Base-by-base conservation (phyloP, 2,888 invertebrate species). In the Drosophila fungiperda region DNA sequence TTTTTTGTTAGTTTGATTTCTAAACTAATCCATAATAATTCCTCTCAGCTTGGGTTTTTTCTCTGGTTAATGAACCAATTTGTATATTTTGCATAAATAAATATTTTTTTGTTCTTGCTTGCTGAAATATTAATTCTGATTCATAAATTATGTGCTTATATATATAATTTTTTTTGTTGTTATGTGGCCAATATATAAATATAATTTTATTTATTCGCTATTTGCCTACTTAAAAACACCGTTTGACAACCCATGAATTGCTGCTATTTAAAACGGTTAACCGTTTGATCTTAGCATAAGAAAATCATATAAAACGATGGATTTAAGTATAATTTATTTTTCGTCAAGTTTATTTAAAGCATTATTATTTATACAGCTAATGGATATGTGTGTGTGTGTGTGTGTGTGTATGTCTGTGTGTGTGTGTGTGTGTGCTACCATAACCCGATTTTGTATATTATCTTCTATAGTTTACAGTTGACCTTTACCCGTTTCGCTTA, bases 351-450 rank as follows among this genome's bases (percentile, higher is more conserved):
- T 84, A 87, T 84, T 84, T 65, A 0, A 87, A 84, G 83, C 82
- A 69, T 26, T 68, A 60, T 59, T 53, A 26, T 89, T 87, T 87
- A 48, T 80, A 84, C 86, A 89, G 80, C 89, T 72, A 53, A 52
- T 26, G 23, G 54, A 32, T 52, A 9, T 33, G 29, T 55, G 29
- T 62, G 33, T 53, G 32, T 40, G 23, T 32, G 23, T 53, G 23
- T 35, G 23, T 49, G 9, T 38, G 26, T 45, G 15, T 52, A 40
- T 26, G 49, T 23, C 50, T 42, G 38, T 40, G 50, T 54, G 45
- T 49, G 40, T 58, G 58, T 57, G 59, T 67, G 35, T 52, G 20
- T 57, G 45, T 79, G 38, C 48, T 29, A 49, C 86, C 90, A 69
- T 62, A 85, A 85, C 88, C 84, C 33, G 48, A 55, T 49, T 42